These are phyloP conservation scores for Pristionchus fissidentatus DNA, from an alignment of 2,888 invertebrate genomes.

Conservation along the genomic window DNA sequence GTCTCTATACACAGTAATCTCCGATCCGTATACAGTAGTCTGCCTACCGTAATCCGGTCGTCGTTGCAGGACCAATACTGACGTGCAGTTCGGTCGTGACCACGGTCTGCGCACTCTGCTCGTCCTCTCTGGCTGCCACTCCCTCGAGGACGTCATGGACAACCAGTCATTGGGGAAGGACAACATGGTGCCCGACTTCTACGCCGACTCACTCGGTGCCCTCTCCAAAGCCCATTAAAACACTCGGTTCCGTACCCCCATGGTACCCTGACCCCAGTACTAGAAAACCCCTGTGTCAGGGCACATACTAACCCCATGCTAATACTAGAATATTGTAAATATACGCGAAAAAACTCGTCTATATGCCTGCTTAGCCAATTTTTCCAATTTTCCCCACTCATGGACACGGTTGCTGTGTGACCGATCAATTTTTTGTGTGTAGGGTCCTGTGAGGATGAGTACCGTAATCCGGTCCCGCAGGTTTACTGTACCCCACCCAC, in stretches of 20 bases:
- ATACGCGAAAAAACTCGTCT: too few species aligned
- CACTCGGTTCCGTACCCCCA: too few species aligned
- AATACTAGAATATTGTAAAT: too few species aligned
- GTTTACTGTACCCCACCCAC: background rate
- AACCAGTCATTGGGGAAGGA: conserved; percentile 41
- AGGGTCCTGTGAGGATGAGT: too few species aligned
- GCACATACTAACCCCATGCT: too few species aligned
- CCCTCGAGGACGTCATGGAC: conserved; percentile 54
- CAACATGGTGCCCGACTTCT: conserved; percentile 74
- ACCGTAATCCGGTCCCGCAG: background rate
- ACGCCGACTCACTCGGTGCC: conserved; percentile 69
- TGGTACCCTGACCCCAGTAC: too few species aligned
- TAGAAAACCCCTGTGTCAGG: too few species aligned
- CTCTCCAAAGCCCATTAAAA: too few species aligned
- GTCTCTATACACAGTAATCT: background rate
- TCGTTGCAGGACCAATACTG: conserved; percentile 82
- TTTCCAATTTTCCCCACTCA: too few species aligned
- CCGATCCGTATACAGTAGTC: background rate
- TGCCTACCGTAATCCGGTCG: background rate
- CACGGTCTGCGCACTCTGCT: conserved; percentile 91
- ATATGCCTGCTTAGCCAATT: too few species aligned
- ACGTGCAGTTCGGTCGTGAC: conserved; percentile 89
- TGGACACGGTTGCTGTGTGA: too few species aligned
- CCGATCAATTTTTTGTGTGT: too few species aligned
- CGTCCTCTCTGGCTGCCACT: conserved; percentile 79